Base-by-base conservation (phyloP, 2,888 invertebrate species). In the Polia nebulosa region DNA sequence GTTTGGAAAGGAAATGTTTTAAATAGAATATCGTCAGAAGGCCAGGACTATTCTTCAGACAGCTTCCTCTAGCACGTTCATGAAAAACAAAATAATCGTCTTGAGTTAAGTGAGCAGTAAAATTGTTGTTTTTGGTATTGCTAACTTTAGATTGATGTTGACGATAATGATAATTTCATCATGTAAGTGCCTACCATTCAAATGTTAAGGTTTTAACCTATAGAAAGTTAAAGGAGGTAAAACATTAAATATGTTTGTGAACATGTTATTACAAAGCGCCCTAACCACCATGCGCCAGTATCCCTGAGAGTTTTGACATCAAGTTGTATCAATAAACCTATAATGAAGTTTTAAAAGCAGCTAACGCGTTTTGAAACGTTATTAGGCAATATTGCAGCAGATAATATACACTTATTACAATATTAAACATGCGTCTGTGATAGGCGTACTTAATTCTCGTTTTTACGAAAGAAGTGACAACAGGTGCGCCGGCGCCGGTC, bases 331-430 rank as follows among this genome's bases (percentile, higher is more conserved):
- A 63, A 66, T 76, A 80, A 71, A 63, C 76, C 71, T 66, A 53
- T 60, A 76, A 76, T 80, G 76, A 70, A 51, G 41, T 61, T 80
- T 80, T 66, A 63, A 66, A 70, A 70, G 20, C 27, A 32, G 47
- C 41, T 63, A 29, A 61, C 53, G 39, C 11, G 52, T 63, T 78
- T 72, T 60, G 65, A 47, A 79, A 70, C 27, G 15, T 61, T 55
- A 63, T 69, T 77, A 36, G 15, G 61, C 34, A 67, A 81, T 49
- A 22, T 71, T 57, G 44, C 27, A 51, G 64, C 22, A 55, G 41
- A 68, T 80, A 63, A 75, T 63, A 67, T 49, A 78, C 69, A 60
- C 59, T 80, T 70, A 80, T 80, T 75, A 70, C 41, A 62, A 58
- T 61, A 52, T 39, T 56, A 66, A 76, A 78, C n/a, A 66, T 60